Evolutionary conservation across 2,888 invertebrate species (phyloP).

Genomic region (Antitype chi): DNA sequence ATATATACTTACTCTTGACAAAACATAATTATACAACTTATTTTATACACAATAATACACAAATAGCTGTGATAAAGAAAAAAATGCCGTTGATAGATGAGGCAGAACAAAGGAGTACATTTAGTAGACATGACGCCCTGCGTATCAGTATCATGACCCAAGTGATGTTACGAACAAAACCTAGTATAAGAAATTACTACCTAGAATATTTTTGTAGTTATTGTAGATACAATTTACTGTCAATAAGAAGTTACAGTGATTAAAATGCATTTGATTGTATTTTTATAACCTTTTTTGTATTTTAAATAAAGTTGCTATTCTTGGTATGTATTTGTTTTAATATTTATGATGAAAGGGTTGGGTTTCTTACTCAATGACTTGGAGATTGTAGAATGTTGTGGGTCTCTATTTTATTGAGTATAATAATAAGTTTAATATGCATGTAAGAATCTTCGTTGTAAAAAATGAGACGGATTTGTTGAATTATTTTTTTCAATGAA

Average conservation of each 20-base stretch:
- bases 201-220: conserved; percentile 83
- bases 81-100: conserved; percentile 45
- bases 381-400: conserved; percentile 41
- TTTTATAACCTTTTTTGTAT: conserved; percentile 90
- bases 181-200: conserved; percentile 78
- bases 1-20: conserved; percentile 57
- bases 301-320: conserved; percentile 91
- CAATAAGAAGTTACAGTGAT: conserved; percentile 88
- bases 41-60: conserved; percentile 66
- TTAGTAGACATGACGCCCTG: conserved; percentile 39
- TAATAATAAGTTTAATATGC: conserved; percentile 55
- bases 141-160: conserved; percentile 68
- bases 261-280: conserved; percentile 90
- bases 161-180: conserved; percentile 77
- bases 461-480: conserved; percentile 39
- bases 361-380: conserved; percentile 48
- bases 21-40: conserved; percentile 61
- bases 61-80: conserved; percentile 68
- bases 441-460: conserved; percentile 58
- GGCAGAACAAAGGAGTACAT: conserved; percentile 46
- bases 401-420: conserved; percentile 59
- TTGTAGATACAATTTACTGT: conserved; percentile 78
- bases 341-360: conserved; percentile 56
- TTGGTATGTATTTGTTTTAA: conserved; percentile 83
- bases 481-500: conserved; percentile 43